Conservation (phyloP, 2,888 invertebrate species). For the Drosophila yooni region DNA sequence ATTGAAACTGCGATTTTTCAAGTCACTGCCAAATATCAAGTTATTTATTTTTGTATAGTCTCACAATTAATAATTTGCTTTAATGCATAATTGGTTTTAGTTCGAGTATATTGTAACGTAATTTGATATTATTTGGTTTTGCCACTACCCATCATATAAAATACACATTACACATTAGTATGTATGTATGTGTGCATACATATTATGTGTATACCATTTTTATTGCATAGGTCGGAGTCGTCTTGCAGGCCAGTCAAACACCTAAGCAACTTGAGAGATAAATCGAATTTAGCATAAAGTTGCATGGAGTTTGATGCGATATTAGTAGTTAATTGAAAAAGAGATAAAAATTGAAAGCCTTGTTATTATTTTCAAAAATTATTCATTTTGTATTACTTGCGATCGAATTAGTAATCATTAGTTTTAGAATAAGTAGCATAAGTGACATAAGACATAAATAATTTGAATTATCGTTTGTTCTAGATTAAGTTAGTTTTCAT, state of each 20-base stretch:
- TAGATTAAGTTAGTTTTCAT: constrained; percentile 69
- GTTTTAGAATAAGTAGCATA: constrained; percentile 65
- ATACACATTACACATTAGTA: constrained; percentile 20
- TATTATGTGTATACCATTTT: constrained; percentile 41
- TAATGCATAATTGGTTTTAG: constrained; percentile 37
- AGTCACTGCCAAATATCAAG: constrained; percentile 14
- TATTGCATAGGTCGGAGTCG: constrained; percentile 45
- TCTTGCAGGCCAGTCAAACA: constrained; percentile 15
- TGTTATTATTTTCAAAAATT: constrained; percentile 70
- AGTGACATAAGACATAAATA: constrained; percentile 50
- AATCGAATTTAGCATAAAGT: constrained; percentile 53
- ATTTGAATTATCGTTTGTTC: constrained; percentile 43
- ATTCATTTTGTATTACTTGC: constrained; percentile 73
- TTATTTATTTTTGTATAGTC: constrained; percentile 52
- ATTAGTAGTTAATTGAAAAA: constrained; percentile 43
- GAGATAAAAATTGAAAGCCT: constrained; percentile 28
- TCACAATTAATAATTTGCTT: constrained; percentile 44
- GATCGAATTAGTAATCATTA: constrained; percentile 65
- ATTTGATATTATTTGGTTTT: constrained; percentile 56
- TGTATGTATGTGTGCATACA: constrained; percentile 20
- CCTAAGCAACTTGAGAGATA: constrained; percentile 50
- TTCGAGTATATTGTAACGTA: constrained; percentile 32
- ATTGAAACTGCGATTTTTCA: not conserved
- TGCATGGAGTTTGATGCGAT: constrained; percentile 11
- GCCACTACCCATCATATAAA: constrained; percentile 51